Evolutionary conservation across 1,140 invertebrate species (phyloP).

Genomic region (Nautilus pompilius): DNA sequence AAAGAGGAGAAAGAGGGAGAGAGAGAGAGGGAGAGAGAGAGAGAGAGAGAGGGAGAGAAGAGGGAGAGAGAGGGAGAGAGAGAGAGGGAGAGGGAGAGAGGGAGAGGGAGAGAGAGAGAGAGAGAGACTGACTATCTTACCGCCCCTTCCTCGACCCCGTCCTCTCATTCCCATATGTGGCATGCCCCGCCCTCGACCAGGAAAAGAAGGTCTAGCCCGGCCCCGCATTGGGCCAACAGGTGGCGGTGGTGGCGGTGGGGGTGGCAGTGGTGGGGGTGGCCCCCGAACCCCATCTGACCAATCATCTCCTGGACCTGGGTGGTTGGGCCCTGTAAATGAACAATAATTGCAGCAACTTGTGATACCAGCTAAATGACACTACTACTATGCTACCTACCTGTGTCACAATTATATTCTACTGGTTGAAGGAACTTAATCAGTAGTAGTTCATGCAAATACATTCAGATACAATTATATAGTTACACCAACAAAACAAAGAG

Average conservation of each 20-base stretch:
- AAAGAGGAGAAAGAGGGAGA: too few species aligned
- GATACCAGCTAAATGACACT: neutral
- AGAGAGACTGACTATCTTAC: neutral
- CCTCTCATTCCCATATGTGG: constrained; percentile 15
- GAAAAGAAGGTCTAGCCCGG: neutral
- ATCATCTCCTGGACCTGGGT: too few species aligned
- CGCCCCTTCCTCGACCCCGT: constrained; percentile 9
- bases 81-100: too few species aligned
- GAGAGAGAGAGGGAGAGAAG: too few species aligned
- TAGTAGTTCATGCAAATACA: too few species aligned
- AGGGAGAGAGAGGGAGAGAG: too few species aligned
- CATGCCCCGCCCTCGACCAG: constrained; percentile 4
- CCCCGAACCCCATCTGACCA: constrained; percentile 6
- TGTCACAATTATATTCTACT: neutral
- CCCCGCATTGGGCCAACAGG: constrained; percentile 6
- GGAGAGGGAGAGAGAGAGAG: too few species aligned
- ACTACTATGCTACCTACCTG: neutral
- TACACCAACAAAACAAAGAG: too few species aligned
- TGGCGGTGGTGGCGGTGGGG: constrained; percentile 9
- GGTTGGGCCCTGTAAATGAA: constrained; percentile 18
- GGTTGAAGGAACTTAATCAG: too few species aligned
- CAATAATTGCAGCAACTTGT: neutral
- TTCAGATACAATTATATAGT: too few species aligned
- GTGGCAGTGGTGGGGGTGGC: neutral
- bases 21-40: too few species aligned